Evolutionary conservation across 2,113 vertebrate genomes (phyloP).

Genomic region (Herpetotheres cachinnans): DNA sequence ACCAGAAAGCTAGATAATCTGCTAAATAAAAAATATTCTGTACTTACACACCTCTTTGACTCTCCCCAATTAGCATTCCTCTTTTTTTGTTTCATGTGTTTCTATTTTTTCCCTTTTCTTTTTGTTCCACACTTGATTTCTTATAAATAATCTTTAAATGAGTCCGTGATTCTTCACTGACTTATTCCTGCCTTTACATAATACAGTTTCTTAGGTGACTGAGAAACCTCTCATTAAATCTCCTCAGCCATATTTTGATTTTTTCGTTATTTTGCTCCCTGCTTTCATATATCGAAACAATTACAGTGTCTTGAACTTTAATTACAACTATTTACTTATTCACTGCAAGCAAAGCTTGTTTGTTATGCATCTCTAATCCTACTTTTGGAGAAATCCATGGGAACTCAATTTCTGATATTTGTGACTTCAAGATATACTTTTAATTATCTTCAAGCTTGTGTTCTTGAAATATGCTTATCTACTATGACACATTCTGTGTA

Average conservation of each 20-base stretch:
- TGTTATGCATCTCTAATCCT: neutral
- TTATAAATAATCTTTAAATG: neutral
- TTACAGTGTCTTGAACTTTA: neutral
- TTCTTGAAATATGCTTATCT: constrained; percentile 5
- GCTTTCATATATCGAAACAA: neutral
- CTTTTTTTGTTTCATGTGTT: neutral
- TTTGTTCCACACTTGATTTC: neutral
- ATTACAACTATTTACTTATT: neutral
- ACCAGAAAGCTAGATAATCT: neutral
- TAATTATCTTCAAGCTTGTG: neutral
- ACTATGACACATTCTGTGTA: neutral
- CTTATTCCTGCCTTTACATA: neutral
- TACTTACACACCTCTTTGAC: neutral
- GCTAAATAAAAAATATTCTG: neutral
- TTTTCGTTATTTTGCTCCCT: neutral
- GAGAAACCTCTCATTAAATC: neutral
- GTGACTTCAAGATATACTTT: neutral
- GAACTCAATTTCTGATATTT: neutral
- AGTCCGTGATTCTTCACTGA: neutral
- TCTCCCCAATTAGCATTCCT: neutral
- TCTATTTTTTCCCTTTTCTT: neutral
- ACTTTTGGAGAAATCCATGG: neutral
- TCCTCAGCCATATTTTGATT: neutral
- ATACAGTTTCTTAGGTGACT: neutral
- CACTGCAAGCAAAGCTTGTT: neutral